These are phyloP conservation scores for Machaerirhynchus nigripectus DNA, from an alignment of 2,113 vertebrate species.

Conservation along the genomic window DNA sequence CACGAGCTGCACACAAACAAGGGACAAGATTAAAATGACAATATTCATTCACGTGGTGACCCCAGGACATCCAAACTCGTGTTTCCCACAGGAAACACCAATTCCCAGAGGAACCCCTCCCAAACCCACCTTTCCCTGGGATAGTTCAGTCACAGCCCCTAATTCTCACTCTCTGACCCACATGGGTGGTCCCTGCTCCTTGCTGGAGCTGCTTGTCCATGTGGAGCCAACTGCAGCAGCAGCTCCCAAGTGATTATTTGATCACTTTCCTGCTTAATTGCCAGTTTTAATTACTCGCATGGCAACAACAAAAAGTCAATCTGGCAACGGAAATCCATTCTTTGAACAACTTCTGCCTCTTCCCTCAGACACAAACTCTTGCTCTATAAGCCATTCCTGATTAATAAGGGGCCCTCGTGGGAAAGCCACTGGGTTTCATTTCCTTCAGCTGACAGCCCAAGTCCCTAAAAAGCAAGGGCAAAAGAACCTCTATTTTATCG, in stretches of 20 bases:
- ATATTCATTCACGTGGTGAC: neutral
- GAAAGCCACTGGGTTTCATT: conserved; percentile 59
- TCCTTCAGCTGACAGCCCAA: conserved; percentile 20
- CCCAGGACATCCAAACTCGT: neutral
- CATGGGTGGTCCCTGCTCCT: neutral
- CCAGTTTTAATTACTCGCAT: conserved; percentile 13
- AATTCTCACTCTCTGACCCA: fast-evolving
- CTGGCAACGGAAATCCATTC: conserved; percentile 42
- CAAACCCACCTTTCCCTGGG: neutral
- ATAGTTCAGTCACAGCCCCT: neutral
- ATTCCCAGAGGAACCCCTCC: neutral
- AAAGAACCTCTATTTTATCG: neutral
- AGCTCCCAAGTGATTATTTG: neutral
- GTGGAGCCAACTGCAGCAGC: neutral
- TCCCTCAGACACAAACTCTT: conserved; percentile 27
- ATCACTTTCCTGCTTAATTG: conserved; percentile 20
- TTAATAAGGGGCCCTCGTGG: conserved; percentile 39
- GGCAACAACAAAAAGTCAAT: conserved; percentile 1
- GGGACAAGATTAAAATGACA: neutral
- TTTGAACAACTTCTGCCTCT: conserved; percentile 45
- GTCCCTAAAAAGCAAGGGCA: conserved; percentile 21
- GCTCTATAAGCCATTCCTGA: conserved; percentile 41
- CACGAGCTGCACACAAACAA: neutral
- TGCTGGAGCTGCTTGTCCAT: fast-evolving
- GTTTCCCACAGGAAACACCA: neutral